Evolutionary conservation across 2,888 invertebrate species (phyloP).

Genomic region (Drosophila melanosoma): DNA sequence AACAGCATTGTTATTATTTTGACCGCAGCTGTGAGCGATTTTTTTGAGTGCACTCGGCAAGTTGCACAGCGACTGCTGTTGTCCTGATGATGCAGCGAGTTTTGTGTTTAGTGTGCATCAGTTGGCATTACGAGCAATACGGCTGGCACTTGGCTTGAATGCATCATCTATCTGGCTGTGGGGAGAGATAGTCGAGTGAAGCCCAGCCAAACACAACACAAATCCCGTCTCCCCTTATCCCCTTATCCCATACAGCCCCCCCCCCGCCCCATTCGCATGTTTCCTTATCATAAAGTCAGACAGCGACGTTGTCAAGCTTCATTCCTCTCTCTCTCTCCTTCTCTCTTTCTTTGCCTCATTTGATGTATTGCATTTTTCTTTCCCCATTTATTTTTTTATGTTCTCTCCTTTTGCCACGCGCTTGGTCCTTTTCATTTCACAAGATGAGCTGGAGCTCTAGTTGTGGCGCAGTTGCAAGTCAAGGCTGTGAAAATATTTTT

Average conservation of each 20-base stretch:
- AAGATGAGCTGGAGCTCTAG: conserved; percentile 47
- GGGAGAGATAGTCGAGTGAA: neutral
- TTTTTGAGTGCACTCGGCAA: neutral
- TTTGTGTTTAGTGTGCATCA: conserved; percentile 25
- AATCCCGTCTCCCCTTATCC: neutral
- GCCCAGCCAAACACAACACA: neutral
- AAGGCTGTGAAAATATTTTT: conserved; percentile 77
- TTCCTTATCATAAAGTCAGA: conserved; percentile 73
- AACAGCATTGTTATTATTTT: neutral
- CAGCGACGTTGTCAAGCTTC: conserved; percentile 49
- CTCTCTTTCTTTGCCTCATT: conserved; percentile 35
- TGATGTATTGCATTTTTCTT: conserved; percentile 73
- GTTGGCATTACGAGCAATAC: conserved; percentile 46
- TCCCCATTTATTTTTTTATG: conserved; percentile 12
- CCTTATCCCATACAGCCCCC: neutral
- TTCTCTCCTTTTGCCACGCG: neutral
- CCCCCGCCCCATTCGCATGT: conserved; percentile 38
- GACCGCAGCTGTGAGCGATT: neutral
- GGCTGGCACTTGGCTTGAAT: conserved; percentile 62
- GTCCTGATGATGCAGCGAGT: conserved; percentile 3
- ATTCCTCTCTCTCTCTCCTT: neutral
- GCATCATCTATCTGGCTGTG: conserved; percentile 63
- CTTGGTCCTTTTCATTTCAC: conserved; percentile 61
- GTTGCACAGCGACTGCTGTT: neutral
- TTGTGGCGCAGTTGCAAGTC: conserved; percentile 68